Percentiles rank a stretch among this genome's conserved stretches.
Conservation (phyloP, 2,113 vertebrate species). For the Butastur rufipennis region DNA sequence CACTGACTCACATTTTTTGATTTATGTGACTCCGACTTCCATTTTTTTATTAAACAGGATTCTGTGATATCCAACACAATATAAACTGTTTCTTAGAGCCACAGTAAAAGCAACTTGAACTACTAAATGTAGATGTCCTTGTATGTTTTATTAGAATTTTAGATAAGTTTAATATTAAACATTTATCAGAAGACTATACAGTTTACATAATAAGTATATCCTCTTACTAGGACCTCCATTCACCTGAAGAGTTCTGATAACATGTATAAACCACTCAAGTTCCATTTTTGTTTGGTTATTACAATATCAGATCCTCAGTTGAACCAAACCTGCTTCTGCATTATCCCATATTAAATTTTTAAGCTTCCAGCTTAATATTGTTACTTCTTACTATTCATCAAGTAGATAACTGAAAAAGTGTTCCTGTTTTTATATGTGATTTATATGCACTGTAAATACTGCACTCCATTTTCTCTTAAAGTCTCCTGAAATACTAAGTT, state of each 20-base stretch:
- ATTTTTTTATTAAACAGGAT: neutral
- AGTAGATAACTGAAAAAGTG: neutral
- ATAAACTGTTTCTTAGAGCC: neutral
- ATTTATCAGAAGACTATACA: constrained; percentile 17
- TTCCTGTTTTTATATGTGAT: neutral
- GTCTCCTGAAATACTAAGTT: neutral
- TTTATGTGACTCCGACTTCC: neutral
- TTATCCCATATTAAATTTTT: constrained; percentile 36
- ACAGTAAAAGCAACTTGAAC: neutral
- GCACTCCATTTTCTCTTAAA: neutral
- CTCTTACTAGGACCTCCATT: constrained; percentile 30
- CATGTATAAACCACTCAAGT: neutral
- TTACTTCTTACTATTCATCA: constrained; percentile 20
- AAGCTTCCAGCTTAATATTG: constrained; percentile 24
- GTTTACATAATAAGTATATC: constrained; percentile 22
- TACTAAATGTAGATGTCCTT: neutral
- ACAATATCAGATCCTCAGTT: constrained; percentile 1
- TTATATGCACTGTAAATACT: constrained; percentile 9
- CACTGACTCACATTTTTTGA: neutral
- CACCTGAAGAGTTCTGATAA: constrained; percentile 41
- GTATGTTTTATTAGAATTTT: constrained; percentile 21
- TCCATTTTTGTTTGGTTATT: constrained; percentile 40
- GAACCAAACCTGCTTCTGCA: neutral
- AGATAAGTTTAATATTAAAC: constrained; percentile 46
- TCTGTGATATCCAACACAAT: neutral